Percentiles rank a stretch among this genome's conserved stretches.
Evolutionary conservation across 2,797 vertebrate genomes (phyloP).

Genomic region (Aplochiton taeniatus): DNA sequence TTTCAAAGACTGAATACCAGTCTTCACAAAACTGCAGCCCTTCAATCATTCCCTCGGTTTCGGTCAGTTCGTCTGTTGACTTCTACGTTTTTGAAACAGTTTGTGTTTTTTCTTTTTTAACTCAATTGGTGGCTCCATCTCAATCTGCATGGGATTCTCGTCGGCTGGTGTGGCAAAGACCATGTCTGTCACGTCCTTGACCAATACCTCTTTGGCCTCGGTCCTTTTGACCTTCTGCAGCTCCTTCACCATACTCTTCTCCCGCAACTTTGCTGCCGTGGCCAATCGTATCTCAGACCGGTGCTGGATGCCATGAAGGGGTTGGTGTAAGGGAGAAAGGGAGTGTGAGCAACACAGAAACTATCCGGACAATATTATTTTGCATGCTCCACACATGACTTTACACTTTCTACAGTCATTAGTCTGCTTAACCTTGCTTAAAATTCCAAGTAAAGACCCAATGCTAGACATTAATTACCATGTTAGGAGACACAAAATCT

Average conservation of each 20-base stretch:
- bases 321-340: background rate
- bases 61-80: constrained; percentile 64
- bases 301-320: constrained; percentile 69
- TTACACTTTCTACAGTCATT: background rate
- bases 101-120: constrained; percentile 80
- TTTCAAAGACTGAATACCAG: too few species aligned
- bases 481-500: constrained; percentile 89
- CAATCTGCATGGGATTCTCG: constrained; percentile 78
- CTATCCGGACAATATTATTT: background rate
- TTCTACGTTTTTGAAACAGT: constrained; percentile 84
- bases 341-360: background rate
- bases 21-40: too few species aligned
- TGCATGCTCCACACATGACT: background rate
- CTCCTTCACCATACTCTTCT: constrained; percentile 91
- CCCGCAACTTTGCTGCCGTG: constrained; percentile 83
- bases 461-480: constrained; percentile 69
- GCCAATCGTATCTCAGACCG: constrained; percentile 81
- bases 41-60: constrained; percentile 18
- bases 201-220: constrained; percentile 70
- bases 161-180: constrained; percentile 86
- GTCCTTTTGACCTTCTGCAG: constrained; percentile 81
- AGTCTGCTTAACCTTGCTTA: too few species aligned
- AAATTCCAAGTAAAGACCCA: too few species aligned
- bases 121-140: constrained; percentile 77
- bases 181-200: constrained; percentile 82